Evolutionary conservation across 2,113 vertebrate genomes (phyloP).

Genomic region (Albula glossodonta): DNA sequence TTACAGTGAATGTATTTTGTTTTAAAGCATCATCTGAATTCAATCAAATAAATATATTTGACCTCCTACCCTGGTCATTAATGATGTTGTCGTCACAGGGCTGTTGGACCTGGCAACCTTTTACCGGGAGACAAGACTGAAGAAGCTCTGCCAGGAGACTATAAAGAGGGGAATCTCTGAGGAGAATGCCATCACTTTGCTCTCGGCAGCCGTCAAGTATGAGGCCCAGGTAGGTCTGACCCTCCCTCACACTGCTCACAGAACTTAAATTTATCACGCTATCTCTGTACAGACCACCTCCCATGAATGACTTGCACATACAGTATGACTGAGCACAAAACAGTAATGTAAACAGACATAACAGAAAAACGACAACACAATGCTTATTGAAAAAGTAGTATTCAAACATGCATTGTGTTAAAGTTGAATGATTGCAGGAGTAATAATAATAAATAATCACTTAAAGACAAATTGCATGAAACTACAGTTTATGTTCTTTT

Average conservation of each 20-base stretch:
- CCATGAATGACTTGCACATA: not conserved
- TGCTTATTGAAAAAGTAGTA: too few relatives aligned
- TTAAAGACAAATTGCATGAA: not conserved
- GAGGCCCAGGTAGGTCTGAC: slow-evolving; percentile 85
- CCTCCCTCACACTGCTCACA: not conserved
- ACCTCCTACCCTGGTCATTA: not conserved
- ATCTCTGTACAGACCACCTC: not conserved
- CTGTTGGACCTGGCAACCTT: slow-evolving; percentile 91
- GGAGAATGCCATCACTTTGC: slow-evolving; percentile 92
- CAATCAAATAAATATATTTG: not conserved
- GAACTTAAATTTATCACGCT: not conserved
- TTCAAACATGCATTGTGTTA: too few relatives aligned
- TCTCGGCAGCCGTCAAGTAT: slow-evolving; percentile 93
- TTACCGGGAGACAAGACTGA: slow-evolving; percentile 88
- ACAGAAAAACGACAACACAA: too few relatives aligned
- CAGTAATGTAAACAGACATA: too few relatives aligned
- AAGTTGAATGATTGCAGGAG: too few relatives aligned
- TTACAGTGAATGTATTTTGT: not conserved
- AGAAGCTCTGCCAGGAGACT: slow-evolving; percentile 92
- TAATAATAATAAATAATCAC: too few relatives aligned
- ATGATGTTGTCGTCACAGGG: slow-evolving; percentile 60
- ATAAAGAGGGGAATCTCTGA: slow-evolving; percentile 98
- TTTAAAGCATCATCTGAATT: not conserved
- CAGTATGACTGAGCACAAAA: not conserved
- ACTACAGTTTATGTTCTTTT: too few relatives aligned